Conservation (phyloP, 2,113 vertebrate genomes). For the Amphiprion ocellaris region DNA sequence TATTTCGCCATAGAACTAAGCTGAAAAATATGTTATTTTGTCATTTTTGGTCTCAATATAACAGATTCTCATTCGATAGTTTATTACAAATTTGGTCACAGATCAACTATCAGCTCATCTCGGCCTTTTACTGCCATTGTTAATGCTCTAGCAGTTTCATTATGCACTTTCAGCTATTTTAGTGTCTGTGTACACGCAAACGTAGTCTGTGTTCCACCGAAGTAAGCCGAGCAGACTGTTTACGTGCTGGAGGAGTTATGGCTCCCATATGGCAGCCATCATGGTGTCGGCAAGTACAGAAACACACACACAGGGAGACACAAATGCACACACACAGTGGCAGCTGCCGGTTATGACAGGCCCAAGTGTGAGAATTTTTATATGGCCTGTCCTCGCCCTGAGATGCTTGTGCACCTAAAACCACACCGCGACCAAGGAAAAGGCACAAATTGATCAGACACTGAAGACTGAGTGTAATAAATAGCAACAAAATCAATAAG, state of each 20-base stretch:
- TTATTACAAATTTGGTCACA: conserved; percentile 2
- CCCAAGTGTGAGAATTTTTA: conserved; percentile 7
- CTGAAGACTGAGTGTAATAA: neutral
- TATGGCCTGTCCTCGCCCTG: neutral
- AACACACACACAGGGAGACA: neutral
- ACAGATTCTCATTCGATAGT: neutral
- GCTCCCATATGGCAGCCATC: conserved; percentile 76
- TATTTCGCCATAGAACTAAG: conserved; percentile 1
- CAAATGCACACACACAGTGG: conserved; percentile 7
- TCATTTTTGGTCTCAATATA: neutral
- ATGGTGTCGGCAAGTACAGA: conserved; percentile 51
- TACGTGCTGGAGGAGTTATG: conserved; percentile 71
- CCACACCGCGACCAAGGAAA: neutral
- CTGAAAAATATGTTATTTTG: neutral
- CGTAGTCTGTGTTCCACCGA: conserved; percentile 34
- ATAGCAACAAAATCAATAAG: neutral
- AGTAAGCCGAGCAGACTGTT: conserved; percentile 67
- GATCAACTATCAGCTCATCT: conserved; percentile 15
- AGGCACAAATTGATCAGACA: neutral
- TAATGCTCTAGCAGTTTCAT: conserved; percentile 14
- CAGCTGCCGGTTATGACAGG: conserved; percentile 49
- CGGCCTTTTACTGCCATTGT: conserved; percentile 6
- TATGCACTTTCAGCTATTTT: neutral
- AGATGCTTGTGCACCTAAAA: neutral
- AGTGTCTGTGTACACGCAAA: conserved; percentile 23